Conservation (phyloP, 2,888 invertebrate genomes). For the Sinelater perroti region DNA sequence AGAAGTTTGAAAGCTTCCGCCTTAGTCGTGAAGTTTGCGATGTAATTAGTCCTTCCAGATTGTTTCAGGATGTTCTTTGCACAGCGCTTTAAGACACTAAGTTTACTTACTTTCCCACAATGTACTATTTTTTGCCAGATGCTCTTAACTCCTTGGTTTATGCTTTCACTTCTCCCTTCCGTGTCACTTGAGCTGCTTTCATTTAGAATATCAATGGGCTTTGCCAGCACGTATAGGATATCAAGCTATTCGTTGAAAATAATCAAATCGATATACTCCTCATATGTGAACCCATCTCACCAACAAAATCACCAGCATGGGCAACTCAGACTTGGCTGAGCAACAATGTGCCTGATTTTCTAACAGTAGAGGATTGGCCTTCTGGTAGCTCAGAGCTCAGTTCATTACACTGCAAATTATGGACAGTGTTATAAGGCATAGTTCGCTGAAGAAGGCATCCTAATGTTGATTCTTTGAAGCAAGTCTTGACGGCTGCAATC, state of each 20-base stretch:
- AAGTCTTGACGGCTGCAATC: too few relatives aligned
- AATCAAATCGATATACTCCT: background rate
- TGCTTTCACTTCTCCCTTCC: background rate
- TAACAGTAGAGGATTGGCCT: too few relatives aligned
- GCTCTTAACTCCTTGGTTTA: background rate
- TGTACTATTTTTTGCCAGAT: background rate
- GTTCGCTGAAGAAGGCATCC: too few relatives aligned
- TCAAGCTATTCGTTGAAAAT: too few relatives aligned
- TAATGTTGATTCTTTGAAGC: too few relatives aligned
- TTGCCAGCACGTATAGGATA: too few relatives aligned
- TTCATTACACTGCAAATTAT: too few relatives aligned
- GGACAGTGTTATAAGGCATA: too few relatives aligned
- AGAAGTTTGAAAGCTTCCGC: background rate
- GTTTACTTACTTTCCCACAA: background rate
- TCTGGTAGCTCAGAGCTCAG: too few relatives aligned
- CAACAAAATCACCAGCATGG: background rate
- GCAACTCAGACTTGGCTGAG: too few relatives aligned
- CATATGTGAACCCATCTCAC: background rate
- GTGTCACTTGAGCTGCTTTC: background rate
- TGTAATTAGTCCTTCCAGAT: background rate
- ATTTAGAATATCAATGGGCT: too few relatives aligned
- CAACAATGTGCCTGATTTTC: too few relatives aligned
- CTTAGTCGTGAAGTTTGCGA: background rate
- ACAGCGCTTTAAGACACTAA: background rate
- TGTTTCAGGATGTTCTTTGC: background rate